Base-by-base conservation (phyloP, 2,797 vertebrate genomes). In the Tenualosa ilisha region DNA sequence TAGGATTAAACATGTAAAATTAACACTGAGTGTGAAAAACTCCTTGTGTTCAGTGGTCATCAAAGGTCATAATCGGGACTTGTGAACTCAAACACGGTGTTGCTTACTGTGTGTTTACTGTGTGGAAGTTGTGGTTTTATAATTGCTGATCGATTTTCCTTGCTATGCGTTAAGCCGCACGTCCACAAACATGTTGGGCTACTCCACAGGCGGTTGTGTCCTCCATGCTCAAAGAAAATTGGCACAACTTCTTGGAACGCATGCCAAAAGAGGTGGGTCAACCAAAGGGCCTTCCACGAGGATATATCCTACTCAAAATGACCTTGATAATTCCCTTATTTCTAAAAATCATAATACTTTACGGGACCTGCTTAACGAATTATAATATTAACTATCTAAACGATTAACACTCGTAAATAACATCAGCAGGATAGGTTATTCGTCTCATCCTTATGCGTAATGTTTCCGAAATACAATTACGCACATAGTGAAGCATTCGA, bases 231-330 rank as follows among this genome's bases (percentile, higher is more conserved):
- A 17, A 46, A 51, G 86, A 83, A 79, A 22, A 0, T 85, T 93
- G 93, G 92, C 92, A 90, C 85, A 72, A 56, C 49, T 83, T 89
- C 91, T 90, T 56, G 12, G 22, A 15, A 49, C 85, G 46, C 13
- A 61, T 91, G 91, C 91, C 93, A 92, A 89, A 88, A 86, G 82
- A 93, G 94, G 94, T 56, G 91, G 90, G 85, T 90, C 89, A 83
- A 81, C 63, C 53, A 84, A 51, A 82, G 90, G 91, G 90, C 93
- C 91, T 75, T 86, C 31, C 82, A 12, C 59, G 8, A 85, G 6
- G 75, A 65, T 75, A 11, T 54, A 89, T 85, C 65, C 31, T 40
- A 72, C 65, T 86, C 91, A 86, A 61, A 83, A 90, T 94, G 95
- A 95, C 95, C 95, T 95, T 96, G 88, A 91, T 92, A 87, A 8